Conservation (phyloP, 2,888 invertebrate species). For the Phrixothrix hirtus region DNA sequence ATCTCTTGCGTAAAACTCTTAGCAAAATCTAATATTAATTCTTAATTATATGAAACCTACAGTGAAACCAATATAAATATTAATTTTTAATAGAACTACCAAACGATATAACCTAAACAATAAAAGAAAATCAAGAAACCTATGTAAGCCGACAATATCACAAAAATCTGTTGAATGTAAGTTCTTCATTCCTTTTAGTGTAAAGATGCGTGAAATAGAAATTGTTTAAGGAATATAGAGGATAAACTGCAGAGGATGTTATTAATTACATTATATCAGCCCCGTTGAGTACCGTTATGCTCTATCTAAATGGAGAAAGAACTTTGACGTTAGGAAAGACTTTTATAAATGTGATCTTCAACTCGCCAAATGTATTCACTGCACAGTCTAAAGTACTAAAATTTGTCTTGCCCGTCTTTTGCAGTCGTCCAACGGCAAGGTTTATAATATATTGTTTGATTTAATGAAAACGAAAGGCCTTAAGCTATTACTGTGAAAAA, state of each 20-base stretch:
- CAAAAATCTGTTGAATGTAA: no score
- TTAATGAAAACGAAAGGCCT: slow-evolving; percentile 50
- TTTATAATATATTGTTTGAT: slow-evolving; percentile 52
- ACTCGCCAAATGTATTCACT: slow-evolving; percentile 42
- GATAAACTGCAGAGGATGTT: slow-evolving; percentile 20
- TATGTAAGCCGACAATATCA: neutral
- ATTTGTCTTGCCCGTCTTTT: slow-evolving; percentile 49
- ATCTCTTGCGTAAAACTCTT: no score
- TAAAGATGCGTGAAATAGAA: slow-evolving; percentile 21
- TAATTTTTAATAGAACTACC: no score
- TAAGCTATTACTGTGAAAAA: slow-evolving; percentile 40
- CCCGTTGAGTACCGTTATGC: slow-evolving; percentile 29
- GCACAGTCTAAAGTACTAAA: slow-evolving; percentile 42
- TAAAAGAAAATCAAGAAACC: neutral
- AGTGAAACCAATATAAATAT: no score
- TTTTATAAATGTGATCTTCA: slow-evolving; percentile 45
- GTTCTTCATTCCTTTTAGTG: no score
- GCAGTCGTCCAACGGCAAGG: slow-evolving; percentile 46
- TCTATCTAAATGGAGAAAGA: slow-evolving; percentile 30
- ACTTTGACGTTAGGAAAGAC: slow-evolving; percentile 31
- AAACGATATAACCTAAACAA: neutral
- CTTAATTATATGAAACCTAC: no score
- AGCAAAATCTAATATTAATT: no score
- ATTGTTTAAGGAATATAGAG: slow-evolving; percentile 15
- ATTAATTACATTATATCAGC: slow-evolving; percentile 30